phyloP scores from a whole-genome alignment of 2,888 invertebrate species.

The Tetranychus truncatus region DNA sequence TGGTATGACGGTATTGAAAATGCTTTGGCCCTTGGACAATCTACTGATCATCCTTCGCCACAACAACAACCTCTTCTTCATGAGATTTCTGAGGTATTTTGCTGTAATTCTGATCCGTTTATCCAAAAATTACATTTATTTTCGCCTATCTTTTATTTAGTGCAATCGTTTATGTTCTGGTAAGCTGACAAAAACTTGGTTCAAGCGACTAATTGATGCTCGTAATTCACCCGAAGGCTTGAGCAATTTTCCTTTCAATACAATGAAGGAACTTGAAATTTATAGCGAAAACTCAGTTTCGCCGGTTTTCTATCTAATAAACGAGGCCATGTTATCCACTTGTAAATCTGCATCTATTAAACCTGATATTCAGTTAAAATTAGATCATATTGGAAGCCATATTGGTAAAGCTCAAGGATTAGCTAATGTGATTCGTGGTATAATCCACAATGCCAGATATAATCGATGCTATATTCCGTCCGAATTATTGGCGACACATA shows the following conservation, averaged over 20 bases:
- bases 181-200: conserved; percentile 52
- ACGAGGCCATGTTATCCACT: not conserved
- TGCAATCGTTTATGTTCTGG: conserved; percentile 30
- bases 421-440: conserved; percentile 49
- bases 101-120: not conserved
- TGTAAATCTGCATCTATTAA: not conserved
- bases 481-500: conserved; percentile 55
- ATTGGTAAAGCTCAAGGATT: conserved; percentile 82
- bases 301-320: conserved; percentile 50
- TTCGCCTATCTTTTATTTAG: not conserved
- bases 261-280: conserved; percentile 56
- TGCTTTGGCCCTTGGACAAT: too few species aligned
- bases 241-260: conserved; percentile 29
- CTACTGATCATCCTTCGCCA: not conserved
- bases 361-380: conserved; percentile 34
- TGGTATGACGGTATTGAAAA: conserved; percentile 51
- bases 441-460: conserved; percentile 45
- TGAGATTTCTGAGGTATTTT: conserved; percentile 15
- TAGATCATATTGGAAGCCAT: conserved; percentile 81
- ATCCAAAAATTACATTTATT: not conserved
- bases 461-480: conserved; percentile 54
- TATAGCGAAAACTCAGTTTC: conserved; percentile 69
- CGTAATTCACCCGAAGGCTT: conserved; percentile 25
- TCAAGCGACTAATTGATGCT: conserved; percentile 53
- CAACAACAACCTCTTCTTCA: conserved; percentile 17